Evolutionary conservation across 2,113 vertebrate genomes (phyloP).

Genomic region (Phodopus roborovskii): DNA sequence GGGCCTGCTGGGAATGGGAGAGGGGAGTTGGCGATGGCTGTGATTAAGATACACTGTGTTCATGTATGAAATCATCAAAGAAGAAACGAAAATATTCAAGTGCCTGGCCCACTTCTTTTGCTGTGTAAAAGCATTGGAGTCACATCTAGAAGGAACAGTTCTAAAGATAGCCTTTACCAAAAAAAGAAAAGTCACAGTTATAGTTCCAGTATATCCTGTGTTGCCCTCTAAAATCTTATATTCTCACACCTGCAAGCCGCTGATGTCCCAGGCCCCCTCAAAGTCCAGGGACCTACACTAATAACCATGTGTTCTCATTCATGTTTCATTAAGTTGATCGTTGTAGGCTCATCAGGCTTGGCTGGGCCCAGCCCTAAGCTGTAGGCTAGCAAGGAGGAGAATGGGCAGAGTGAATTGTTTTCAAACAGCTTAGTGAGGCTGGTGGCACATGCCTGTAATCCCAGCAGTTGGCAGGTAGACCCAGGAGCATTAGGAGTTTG

Average conservation of each 20-base stretch:
- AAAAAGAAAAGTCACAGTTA: neutral
- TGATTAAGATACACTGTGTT: neutral
- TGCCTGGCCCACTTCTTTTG: neutral
- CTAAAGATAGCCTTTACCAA: neutral
- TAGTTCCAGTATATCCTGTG: neutral
- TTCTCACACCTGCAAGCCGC: neutral
- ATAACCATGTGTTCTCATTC: neutral
- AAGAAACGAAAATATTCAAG: neutral
- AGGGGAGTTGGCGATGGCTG: neutral
- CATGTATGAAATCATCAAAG: neutral
- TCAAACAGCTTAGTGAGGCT: neutral
- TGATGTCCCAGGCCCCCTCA: neutral
- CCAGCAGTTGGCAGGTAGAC: neutral
- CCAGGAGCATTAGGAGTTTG: neutral
- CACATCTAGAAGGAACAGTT: neutral
- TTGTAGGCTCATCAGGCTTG: neutral
- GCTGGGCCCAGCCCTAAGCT: neutral
- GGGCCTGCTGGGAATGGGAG: neutral
- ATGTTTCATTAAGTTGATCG: neutral
- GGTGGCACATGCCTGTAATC: neutral
- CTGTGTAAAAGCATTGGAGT: neutral
- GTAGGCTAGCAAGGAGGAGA: neutral
- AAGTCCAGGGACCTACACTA: neutral
- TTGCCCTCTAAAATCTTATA: neutral
- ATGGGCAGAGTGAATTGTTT: neutral